These are phyloP conservation scores for Callospermophilus lateralis DNA, from an alignment of 2,113 vertebrate species.

Conservation along the genomic window DNA sequence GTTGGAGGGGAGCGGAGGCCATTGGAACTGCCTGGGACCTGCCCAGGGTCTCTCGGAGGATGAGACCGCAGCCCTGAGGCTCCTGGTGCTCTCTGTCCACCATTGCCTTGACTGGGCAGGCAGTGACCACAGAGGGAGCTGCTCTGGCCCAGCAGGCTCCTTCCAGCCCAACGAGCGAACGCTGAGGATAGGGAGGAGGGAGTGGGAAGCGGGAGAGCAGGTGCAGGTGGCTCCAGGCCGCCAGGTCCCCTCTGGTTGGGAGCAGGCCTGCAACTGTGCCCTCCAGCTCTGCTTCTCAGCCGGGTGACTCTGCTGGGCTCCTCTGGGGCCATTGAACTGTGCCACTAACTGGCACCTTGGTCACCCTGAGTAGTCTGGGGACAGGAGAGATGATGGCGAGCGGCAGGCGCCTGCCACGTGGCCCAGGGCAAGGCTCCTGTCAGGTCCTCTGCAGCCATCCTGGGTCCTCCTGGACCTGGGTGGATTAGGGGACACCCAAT, in stretches of 20 bases:
- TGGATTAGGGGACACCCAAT: neutral
- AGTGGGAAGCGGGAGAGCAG: no score
- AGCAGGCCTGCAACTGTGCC: no score
- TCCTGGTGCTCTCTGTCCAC: no score
- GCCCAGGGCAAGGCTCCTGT: neutral
- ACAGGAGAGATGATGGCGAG: fast-evolving
- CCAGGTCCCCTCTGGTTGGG: no score
- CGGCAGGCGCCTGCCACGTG: neutral
- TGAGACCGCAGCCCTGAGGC: neutral
- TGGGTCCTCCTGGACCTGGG: neutral
- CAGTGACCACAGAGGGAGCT: neutral
- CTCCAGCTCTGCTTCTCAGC: neutral
- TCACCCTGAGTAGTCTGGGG: neutral
- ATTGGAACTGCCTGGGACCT: fast-evolving
- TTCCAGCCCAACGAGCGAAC: neutral
- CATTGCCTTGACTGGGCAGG: fast-evolving
- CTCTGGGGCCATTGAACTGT: neutral
- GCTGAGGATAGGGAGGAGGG: fast-evolving
- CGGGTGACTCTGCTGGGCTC: fast-evolving
- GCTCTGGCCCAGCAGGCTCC: fast-evolving
- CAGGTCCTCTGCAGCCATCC: neutral
- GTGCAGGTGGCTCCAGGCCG: fast-evolving
- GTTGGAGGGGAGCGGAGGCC: fast-evolving
- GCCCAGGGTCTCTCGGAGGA: fast-evolving
- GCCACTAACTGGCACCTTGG: no score